Conservation (phyloP, 2,888 invertebrate species). For the Hedychridium roseum region DNA sequence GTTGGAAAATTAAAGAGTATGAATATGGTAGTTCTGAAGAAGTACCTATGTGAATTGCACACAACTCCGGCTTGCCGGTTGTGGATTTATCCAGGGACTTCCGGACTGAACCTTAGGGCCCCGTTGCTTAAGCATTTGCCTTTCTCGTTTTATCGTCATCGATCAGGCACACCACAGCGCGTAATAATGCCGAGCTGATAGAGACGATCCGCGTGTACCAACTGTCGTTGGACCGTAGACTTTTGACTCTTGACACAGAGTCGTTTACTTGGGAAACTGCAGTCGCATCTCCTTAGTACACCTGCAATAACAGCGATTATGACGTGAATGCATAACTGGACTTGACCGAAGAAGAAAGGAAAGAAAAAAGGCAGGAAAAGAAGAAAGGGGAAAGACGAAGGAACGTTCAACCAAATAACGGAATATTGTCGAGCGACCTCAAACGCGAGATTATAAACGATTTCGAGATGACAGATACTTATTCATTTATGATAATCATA, state of each 20-base stretch:
- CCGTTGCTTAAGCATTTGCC: too few species aligned
- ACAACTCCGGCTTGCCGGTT: too few species aligned
- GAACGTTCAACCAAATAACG: conserved; percentile 23
- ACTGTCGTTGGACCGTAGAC: conserved; percentile 18
- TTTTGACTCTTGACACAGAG: conserved; percentile 22
- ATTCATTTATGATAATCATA: conserved; percentile 3
- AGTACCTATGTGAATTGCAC: too few species aligned
- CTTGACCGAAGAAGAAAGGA: neutral
- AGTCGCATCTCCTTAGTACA: conserved; percentile 3
- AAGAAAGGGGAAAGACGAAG: neutral
- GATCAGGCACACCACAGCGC: conserved; percentile 32
- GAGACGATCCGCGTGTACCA: conserved; percentile 7
- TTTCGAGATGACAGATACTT: conserved; percentile 8
- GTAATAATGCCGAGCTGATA: too few species aligned
- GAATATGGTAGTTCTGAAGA: too few species aligned
- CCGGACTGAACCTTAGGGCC: too few species aligned
- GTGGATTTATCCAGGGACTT: too few species aligned
- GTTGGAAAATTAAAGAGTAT: too few species aligned
- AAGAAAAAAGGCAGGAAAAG: neutral
- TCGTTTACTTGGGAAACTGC: too few species aligned
- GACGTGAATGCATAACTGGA: conserved; percentile 1
- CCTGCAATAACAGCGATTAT: neutral
- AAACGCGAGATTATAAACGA: conserved; percentile 5
- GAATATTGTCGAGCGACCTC: conserved; percentile 16
- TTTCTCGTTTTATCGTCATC: conserved; percentile 17